Base-by-base conservation (phyloP, 2,113 vertebrate species). In the Thunnus thynnus region DNA sequence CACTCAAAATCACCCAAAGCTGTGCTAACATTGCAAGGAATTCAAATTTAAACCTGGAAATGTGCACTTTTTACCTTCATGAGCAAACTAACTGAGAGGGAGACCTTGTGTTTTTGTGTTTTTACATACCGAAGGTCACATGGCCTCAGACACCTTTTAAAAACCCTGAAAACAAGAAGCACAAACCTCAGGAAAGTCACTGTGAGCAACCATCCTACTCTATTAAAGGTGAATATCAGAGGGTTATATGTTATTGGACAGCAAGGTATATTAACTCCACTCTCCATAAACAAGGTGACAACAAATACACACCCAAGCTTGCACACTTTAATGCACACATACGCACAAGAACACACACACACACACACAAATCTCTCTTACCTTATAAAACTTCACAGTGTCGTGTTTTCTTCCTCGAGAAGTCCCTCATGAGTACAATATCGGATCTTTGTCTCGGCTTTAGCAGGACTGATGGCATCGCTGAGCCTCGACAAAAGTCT, bases 401-500 rank as follows among this genome's bases (percentile, higher is more conserved):
- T 76, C 78, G 62, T 77, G 67, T 69, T 74, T 67, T 46, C n/a
- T 36, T 58, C 11, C 32, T 13, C n/a, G 10, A 17, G 50, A 36
- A 22, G 58, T 79, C 80, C 83, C 36, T 0, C 64, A 78, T 64
- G 74, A 80, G 67, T 54, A 56, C 47, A 48, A 13, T 75, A 80
- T 79, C 5, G 77, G 75, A 48, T 78, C 76, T 79, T 72, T 80
- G 78, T 68, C 76, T 69, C 0, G 6, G 44, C 68, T 65, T 78
- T 47, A 76, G 79, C 71, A 69, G 69, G 71, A 88, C 76, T 74
- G 85, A 92, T 88, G 66, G 82, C 85, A 55, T 78, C 46, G 3
- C 77, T 5, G 60, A 67, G 80, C 72, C 67, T 32, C 73, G 17
- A 82, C 74, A 74, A 76, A 79, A 84, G 82, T 73, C 61, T 76